A percentile compares a stretch with the other conserved stretches of the same genome.
Evolutionary conservation across 2,113 vertebrate species (phyloP).

Genomic region (Microtus ochrogaster): DNA sequence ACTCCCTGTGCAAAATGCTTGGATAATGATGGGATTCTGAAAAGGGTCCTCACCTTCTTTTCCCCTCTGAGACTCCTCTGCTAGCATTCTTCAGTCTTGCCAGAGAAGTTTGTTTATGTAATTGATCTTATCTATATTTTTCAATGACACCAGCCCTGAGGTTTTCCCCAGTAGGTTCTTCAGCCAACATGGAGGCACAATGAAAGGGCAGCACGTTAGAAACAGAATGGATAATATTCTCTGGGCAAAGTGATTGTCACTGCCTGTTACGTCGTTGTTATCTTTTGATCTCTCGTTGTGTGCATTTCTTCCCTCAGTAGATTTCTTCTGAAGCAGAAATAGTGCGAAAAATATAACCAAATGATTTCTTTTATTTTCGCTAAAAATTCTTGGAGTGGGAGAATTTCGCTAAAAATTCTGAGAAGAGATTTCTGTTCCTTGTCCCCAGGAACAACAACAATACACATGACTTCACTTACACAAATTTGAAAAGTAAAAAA

Average conservation of each 20-base stretch:
- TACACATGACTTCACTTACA: background rate
- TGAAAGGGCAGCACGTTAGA: slow-evolving; percentile 61
- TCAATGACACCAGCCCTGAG: slow-evolving; percentile 49
- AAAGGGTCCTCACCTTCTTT: slow-evolving; percentile 31
- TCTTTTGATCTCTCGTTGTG: background rate
- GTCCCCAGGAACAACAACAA: background rate
- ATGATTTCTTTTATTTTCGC: background rate
- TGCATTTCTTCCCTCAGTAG: background rate
- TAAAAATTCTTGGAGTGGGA: background rate
- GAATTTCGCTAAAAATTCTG: background rate
- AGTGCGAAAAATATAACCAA: background rate
- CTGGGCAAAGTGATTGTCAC: background rate
- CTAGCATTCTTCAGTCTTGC: slow-evolving; percentile 34
- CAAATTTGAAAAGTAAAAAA: background rate
- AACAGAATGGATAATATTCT: slow-evolving; percentile 59
- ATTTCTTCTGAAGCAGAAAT: slow-evolving; percentile 35
- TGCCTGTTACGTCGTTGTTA: background rate
- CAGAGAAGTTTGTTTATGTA: slow-evolving; percentile 53
- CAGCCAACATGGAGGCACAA: slow-evolving; percentile 34
- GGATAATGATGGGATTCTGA: slow-evolving; percentile 53
- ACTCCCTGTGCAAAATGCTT: slow-evolving; percentile 30
- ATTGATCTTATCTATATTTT: slow-evolving; percentile 66
- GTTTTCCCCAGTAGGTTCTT: slow-evolving; percentile 55
- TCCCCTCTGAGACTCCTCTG: slow-evolving; percentile 44
- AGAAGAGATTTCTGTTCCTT: background rate